Evolutionary conservation across 2,797 vertebrate genomes (phyloP).

Genomic region (Myotis planiceps): DNA sequence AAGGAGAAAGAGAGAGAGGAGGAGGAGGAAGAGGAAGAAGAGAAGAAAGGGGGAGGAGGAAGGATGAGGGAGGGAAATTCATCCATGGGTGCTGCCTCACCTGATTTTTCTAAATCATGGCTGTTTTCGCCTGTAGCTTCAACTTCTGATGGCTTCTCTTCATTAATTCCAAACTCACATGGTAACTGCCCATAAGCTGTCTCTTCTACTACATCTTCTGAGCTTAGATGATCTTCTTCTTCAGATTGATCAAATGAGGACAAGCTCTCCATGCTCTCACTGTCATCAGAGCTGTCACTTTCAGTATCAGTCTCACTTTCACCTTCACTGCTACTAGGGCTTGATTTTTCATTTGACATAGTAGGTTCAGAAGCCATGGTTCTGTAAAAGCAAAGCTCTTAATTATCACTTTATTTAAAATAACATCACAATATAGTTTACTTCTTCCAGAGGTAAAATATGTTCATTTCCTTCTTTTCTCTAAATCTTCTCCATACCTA

Average conservation of each 20-base stretch:
- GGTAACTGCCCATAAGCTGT: background rate
- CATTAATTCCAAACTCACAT: background rate
- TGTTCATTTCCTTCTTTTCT: background rate
- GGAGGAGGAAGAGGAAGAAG: background rate
- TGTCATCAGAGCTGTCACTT: background rate
- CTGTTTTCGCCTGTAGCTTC: background rate
- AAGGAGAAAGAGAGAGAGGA: background rate
- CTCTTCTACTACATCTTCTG: background rate
- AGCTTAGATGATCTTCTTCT: background rate
- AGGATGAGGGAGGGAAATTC: background rate
- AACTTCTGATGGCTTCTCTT: background rate
- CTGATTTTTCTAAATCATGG: background rate
- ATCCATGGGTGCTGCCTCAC: background rate
- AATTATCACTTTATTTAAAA: background rate
- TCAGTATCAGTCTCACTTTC: background rate
- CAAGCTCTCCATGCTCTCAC: background rate
- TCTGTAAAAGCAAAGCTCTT: constrained; percentile 31
- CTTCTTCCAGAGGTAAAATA: background rate
- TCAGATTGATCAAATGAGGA: constrained; percentile 16
- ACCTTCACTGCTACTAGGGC: background rate
- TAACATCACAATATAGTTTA: background rate
- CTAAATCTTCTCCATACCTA: background rate
- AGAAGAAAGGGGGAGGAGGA: no score
- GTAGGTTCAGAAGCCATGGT: constrained; percentile 63
- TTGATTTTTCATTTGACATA: background rate